These are phyloP conservation scores for Manacus vitellinus DNA, from an alignment of 2,113 vertebrate species.

Conservation along the genomic window DNA sequence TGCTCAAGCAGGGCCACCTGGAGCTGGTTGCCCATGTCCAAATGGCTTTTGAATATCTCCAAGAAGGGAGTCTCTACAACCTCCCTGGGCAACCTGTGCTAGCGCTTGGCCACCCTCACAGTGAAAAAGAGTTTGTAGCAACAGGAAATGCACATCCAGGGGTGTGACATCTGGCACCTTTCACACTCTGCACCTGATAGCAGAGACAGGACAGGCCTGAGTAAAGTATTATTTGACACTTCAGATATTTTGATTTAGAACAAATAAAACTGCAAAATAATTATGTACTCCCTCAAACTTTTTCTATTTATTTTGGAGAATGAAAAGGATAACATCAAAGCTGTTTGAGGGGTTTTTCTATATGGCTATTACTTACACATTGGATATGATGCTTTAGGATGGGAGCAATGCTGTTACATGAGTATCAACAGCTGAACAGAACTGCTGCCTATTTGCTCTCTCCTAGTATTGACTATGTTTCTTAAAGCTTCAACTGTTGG, in stretches of 20 bases:
- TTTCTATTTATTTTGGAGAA: not conserved
- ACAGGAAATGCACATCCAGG: not conserved
- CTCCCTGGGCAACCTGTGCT: not conserved
- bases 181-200: fast-evolving
- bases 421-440: not conserved
- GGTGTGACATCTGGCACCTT: not conserved
- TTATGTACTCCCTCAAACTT: not conserved
- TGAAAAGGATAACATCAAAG: not conserved
- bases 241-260: not conserved
- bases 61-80: not conserved
- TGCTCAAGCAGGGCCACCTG: not conserved
- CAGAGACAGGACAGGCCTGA: not conserved
- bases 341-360: not conserved
- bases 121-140: not conserved
- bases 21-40: fast-evolving
- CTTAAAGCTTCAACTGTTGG: slow-evolving; percentile 7
- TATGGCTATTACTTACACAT: not conserved
- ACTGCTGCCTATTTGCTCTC: not conserved
- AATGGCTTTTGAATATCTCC: not conserved
- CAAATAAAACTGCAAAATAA: not conserved
- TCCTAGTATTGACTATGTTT: not conserved
- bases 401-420: not conserved
- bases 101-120: not conserved
- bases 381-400: not conserved
- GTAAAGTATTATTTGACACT: not conserved